Evolutionary conservation across 2,113 vertebrate species (phyloP), one percentile per base, ranked within the genome.

Genomic region (Corythaeola cristata): DNA sequence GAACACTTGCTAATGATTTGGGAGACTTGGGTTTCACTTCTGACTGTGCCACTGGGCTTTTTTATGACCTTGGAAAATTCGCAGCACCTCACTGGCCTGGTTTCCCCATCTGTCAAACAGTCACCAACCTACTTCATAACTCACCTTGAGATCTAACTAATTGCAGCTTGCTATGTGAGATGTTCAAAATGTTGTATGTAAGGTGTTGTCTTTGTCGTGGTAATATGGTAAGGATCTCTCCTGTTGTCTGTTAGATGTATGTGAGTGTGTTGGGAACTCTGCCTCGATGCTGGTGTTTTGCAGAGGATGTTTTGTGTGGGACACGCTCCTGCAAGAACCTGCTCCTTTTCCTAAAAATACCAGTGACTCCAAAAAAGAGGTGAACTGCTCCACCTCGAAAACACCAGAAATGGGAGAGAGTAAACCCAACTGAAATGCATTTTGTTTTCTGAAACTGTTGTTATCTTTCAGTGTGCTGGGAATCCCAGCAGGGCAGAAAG

Each of bases 101-200:
- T 92, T 96, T 96, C 45, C 49, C 68, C 84, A 75, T 95, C 93
- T 94, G 93, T 89, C 64, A 63, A 89, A 82, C 33, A 74, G 44
- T 15, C 75, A 55, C 64, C 2, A 6, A 76, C 86, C 95, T 92
- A 89, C 53, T 96, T 96, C 84, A 62, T 50, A 81, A 72, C 52
- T 94, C n/a, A 44, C 56, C 92, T 87, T 55, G 85, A 86, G 80
- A 64, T 68, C 56, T 89, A 83, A 50, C 92, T 74, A 84, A 87
- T 78, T 85, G 90, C 81, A 93, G 17, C 39, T 81, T 85, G 69
- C 49, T 78, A 6, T 68, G 52, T 2, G 49, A 92, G 77, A 20
- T 87, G 62, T 81, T 92, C 44, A 44, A 78, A 75, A 64, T 75
- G 72, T 72, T 14, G 76, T 41, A 6, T 49, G 58, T 19, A 55